Base-by-base conservation (phyloP, 2,888 invertebrate species). In the Clunio marinus region DNA sequence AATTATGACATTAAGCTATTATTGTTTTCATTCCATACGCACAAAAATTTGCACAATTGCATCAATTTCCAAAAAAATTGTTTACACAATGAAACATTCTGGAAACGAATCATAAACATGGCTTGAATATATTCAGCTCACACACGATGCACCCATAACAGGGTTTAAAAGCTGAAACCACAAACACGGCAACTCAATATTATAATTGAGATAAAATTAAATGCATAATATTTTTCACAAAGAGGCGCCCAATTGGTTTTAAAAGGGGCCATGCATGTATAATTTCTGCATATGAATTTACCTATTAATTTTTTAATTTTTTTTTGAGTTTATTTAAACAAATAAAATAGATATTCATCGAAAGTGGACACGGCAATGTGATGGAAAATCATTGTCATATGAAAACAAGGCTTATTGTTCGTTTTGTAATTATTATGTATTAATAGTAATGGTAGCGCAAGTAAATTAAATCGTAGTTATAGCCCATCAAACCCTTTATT, bases 391-490 rank as follows among this genome's bases (percentile, higher is more conserved):
- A 35, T 25, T 63, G 46, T 63, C 37, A 45, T 46, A 15, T 27
- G 63, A 25, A 24, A 28, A 27, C 57, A 63, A 37, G 62, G 63
- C 63, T 46, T 45, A 66, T 66, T 25, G 22, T 27, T 20, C 20
- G 28, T 28, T 3, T 7, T 59, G 66, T 55, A 66, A 66, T 66
- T 66, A 66, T 66, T 17, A 55, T 55, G 51, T 55, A 66, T 66
- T 66, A 66, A 66, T 32, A 66, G 55, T 66, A 66, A 66, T 66
- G 66, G 66, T 66, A 66, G 66, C 35, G 55, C 66, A 66, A 66
- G 66, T 66, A 66, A 66, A 66, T 66, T 66, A 66, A 66, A 66
- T 55, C 55, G 66, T 66, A 66, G 66, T 66, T 66, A 66, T 66
- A 55, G 66, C 32, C 55, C 17, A 55, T 46, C 25, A 45, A 55